Percentiles rank a stretch among this genome's conserved stretches.
Conservation (phyloP, 2,797 vertebrate genomes). For the Xiphophorus birchmanni region DNA sequence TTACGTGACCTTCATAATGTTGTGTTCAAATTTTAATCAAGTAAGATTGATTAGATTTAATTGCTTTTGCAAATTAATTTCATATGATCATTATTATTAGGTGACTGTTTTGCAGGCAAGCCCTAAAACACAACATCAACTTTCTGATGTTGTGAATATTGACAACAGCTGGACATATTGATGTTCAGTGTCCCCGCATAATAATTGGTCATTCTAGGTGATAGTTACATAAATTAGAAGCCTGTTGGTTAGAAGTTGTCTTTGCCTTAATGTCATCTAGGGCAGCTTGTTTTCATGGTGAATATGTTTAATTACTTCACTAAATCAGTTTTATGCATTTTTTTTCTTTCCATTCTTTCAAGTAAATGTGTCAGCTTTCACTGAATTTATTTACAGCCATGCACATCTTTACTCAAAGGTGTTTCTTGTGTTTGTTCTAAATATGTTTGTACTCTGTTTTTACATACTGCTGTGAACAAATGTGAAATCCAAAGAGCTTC, state of each 20-base stretch:
- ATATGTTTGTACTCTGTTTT: background rate
- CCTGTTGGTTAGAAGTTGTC: background rate
- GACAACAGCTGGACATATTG: constrained; percentile 48
- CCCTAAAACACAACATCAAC: constrained; percentile 9
- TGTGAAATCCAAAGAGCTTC: background rate
- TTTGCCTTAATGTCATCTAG: background rate
- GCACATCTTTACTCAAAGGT: background rate
- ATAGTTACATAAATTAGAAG: constrained; percentile 30
- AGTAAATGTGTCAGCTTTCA: background rate
- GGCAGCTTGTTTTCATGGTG: no score
- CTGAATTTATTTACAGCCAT: background rate
- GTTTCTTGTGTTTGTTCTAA: background rate
- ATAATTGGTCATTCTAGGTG: constrained; percentile 55
- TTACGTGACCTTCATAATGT: constrained; percentile 28
- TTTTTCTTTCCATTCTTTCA: background rate
- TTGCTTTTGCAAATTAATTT: constrained; percentile 24
- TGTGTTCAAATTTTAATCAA: constrained; percentile 37
- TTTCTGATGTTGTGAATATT: constrained; percentile 30
- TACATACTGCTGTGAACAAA: background rate
- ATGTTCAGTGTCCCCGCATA: constrained; percentile 43
- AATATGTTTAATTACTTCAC: no score
- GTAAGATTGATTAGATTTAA: constrained; percentile 21
- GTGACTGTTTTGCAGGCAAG: constrained; percentile 18
- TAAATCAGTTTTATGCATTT: no score
- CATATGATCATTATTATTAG: constrained; percentile 20